Evolutionary conservation across 2,797 vertebrate species (phyloP), one percentile per base, ranked within the genome.

Genomic region (Threskiornis aethiopicus): DNA sequence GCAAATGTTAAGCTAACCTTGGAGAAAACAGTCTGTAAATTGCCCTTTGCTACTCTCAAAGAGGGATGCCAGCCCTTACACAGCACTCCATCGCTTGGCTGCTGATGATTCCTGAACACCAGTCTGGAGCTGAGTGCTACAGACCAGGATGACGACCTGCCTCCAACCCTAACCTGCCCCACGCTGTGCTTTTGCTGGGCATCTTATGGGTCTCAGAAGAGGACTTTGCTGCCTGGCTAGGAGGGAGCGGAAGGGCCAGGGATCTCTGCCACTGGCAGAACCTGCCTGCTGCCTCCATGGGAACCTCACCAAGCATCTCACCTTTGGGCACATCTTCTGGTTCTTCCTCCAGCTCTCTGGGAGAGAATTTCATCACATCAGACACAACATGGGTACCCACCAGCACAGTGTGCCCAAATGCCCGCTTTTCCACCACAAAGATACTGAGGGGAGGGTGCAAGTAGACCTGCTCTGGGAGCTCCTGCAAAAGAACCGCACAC

Each of bases 391-490:
- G 98, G 6, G 99, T 98, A 13, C 99, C 99, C 39, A 99, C 99
- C 55, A 99, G 97, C 51, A 99, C 99, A 0, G 98, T 97, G 17
- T 98, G 98, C 18, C 99, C 99, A 35, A 99, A 99, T 0, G 99
- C 98, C n/a, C 98, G 96, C 87, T 98, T 98, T 93, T 99, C 99
- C 79, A 99, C 98, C 83, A 99, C 99, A 1, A 99, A 99, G 94
- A 99, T 95, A 25, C 98, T 99, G 84, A 99, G 98, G 12, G 99
- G 99, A 90, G 99, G 99, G 96, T 99, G 99, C 80, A 99, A 98
- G 94, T 99, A 99, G 13, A 98, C 98, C 87, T 99, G 98, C 90
- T 99, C 99, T 0, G 99, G 99, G 73, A 99, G 98, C 64, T 99
- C 98, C 99, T 99, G 95, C 44, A 87, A 42, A 80, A 96, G 44